Evolutionary conservation across 2,888 invertebrate genomes (phyloP).

Genomic region (Bombylius major): DNA sequence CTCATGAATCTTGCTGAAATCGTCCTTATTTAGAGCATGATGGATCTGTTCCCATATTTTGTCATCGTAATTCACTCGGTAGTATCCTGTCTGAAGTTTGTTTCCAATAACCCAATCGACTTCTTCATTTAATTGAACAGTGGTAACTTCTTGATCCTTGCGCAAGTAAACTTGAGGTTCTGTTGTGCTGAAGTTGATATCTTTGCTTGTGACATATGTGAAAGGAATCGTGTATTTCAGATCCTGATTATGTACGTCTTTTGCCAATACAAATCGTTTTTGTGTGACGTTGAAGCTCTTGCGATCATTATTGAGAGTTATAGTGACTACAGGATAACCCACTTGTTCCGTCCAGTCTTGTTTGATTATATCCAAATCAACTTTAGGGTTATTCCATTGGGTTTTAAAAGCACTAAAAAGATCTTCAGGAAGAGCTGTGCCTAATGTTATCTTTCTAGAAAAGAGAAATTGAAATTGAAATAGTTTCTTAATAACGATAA

Average conservation of each 20-base stretch:
- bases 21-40: conserved; percentile 31
- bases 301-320: conserved; percentile 21
- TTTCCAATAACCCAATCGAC: conserved; percentile 33
- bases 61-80: conserved; percentile 57
- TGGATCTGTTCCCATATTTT: conserved; percentile 52
- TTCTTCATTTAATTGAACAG: not conserved
- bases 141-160: not conserved
- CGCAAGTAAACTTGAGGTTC: conserved; percentile 10
- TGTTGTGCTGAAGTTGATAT: conserved; percentile 24
- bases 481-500: too few relatives aligned
- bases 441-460: not conserved
- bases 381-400: conserved; percentile 23
- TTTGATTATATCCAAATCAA: conserved; percentile 27
- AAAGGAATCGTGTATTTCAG: conserved; percentile 29
- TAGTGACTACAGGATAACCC: conserved; percentile 51
- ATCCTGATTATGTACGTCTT: conserved; percentile 13
- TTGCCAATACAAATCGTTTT: conserved; percentile 21
- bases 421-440: conserved; percentile 38
- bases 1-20: conserved; percentile 41
- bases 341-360: conserved; percentile 52
- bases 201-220: conserved; percentile 26
- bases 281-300: conserved; percentile 17
- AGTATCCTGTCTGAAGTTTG: conserved; percentile 36
- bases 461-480: too few relatives aligned
- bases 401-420: conserved; percentile 39